Base-by-base conservation (phyloP, 2,797 vertebrate species). In the Sebastes hubbsi region DNA sequence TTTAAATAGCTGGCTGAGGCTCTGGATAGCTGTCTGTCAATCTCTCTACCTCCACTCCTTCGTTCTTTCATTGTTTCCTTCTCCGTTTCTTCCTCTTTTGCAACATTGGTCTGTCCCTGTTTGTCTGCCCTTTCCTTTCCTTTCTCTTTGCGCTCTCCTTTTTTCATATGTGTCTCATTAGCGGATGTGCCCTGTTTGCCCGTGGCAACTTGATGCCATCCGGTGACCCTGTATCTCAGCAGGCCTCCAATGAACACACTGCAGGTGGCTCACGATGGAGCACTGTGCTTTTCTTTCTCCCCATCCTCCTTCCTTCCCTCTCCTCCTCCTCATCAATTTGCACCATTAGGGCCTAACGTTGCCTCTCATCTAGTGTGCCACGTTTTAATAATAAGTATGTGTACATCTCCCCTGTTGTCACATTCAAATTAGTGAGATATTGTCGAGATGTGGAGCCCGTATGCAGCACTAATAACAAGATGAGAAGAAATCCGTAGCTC, bases 131-230 rank as follows among this genome's bases (percentile, higher is more conserved):
- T 72, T 49, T 30, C 1, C 8, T 64, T 62, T 55, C 20, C 73
- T 54, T 58, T 74, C 61, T 80, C 56, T 79, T 83, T 59, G 30
- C 42, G 22, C 60, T 56, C 66, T 38, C 18, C 56, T 65, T 18
- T 38, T 75, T 25, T 82, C 61, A 77, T 27, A 72, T 83, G 30
- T 70, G 72, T 72, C 71, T 87, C 80, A 80, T 88, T 82, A 75
- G 73, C 5, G 1, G 78, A 69, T 77, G 56, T 69, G 73, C 55
- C 67, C 24, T 34, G 18, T 73, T 87, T 75, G 49, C 83, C 82
- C 27, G 18, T 70, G 58, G 90, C 69, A 89, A 85, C 86, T 46
- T 56, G 22, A 81, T 85, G 68, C 74, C 62, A 80, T 78, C 80
- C 67, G 14, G 54, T 84, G 79, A 86, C 80, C 73, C 74, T 68